Conservation (phyloP, 2,888 invertebrate genomes). For the Scotopteryx bipunctaria region DNA sequence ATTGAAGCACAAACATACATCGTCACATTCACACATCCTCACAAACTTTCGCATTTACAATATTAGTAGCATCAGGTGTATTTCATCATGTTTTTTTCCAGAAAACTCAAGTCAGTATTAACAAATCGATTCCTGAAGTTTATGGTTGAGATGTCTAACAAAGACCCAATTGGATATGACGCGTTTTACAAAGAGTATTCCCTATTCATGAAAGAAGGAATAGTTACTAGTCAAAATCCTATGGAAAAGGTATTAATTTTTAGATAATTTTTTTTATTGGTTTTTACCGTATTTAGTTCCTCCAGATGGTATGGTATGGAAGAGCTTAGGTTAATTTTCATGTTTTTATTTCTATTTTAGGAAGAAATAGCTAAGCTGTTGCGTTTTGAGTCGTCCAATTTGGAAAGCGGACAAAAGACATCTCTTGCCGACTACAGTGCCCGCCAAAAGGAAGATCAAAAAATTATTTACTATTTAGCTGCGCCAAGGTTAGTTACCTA, state of each 20-base stretch:
- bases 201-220: slow-evolving; percentile 97
- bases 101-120: slow-evolving; percentile 92
- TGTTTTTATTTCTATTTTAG: slow-evolving; percentile 64
- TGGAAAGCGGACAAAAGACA: slow-evolving; percentile 87
- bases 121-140: slow-evolving; percentile 93
- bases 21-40: no score
- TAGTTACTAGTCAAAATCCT: slow-evolving; percentile 92
- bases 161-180: slow-evolving; percentile 91
- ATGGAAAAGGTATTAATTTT: slow-evolving; percentile 87
- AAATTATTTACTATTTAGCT: slow-evolving; percentile 95
- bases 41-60: no score
- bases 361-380: slow-evolving; percentile 95
- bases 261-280: neutral
- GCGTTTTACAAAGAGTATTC: slow-evolving; percentile 96
- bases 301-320: neutral
- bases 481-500: slow-evolving; percentile 90
- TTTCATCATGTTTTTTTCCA: no score
- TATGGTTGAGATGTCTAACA: slow-evolving; percentile 92
- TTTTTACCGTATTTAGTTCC: neutral
- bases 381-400: slow-evolving; percentile 95
- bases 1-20: no score
- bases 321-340: neutral
- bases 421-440: slow-evolving; percentile 92
- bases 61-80: no score
- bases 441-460: slow-evolving; percentile 90